Base-by-base conservation (phyloP, 2,888 invertebrate genomes). In the Polydrusus tereticollis region DNA sequence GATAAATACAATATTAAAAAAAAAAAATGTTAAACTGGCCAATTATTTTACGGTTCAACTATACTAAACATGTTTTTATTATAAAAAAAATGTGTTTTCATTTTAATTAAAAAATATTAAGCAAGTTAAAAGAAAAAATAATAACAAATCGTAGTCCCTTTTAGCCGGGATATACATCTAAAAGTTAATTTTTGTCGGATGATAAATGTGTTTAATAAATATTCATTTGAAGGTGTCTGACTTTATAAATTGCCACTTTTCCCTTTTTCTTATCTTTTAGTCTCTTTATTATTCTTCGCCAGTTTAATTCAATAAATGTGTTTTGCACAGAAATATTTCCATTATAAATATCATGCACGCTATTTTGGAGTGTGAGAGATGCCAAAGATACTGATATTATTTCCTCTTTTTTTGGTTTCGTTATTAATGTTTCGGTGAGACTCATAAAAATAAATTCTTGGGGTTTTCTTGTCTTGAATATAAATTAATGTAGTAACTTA, bases 171-270 rank as follows among this genome's bases (percentile, higher is more conserved):
- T 68, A 68, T 72, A 72, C 43, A 26, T 64, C 23, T 18, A 50
- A 64, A 55, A 57, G 68, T 72, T 72, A 72, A 72, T 65, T 72
- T 72, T 68, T 72, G 72, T 68, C 68, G 58, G 36, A 68, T 72
- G 72, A 72, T 72, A 72, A 72, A 72, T 72, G 50, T 21, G 45
- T 72, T 72, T 64, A 68, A 72, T 72, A 72, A 72, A 72, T 72
- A 72, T 72, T 68, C 72, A 72, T 72, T 72, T 58, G 64, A 64
- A 72, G 68, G 72, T 72, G 68, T 50, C 52, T 62, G 68, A 64
- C 47, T 68, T 65, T 63, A 64, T 68, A 72, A 72, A 72, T 72
- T 68, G 62, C 63, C 67, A 63, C 63, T 60, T 43, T 63, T 59
- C 18, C 59, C 60, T 60, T 65, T 63, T 52, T 57, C 62, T 71